phyloP scores from a whole-genome alignment of 1,140 invertebrate species.

The Magallana angulata region DNA sequence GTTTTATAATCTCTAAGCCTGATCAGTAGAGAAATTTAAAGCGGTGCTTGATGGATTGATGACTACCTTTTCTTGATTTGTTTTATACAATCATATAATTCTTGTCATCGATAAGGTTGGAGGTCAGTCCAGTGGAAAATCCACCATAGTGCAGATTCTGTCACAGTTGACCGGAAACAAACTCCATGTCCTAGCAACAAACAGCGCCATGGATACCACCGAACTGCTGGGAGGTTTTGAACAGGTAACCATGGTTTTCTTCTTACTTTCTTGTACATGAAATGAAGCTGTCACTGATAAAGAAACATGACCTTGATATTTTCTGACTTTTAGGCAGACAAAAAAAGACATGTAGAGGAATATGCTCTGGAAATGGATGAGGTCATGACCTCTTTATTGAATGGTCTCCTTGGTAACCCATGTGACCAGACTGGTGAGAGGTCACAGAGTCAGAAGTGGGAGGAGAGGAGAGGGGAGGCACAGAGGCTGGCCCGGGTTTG shows the following conservation, averaged over 20 bases:
- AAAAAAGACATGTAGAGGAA: constrained; percentile 86
- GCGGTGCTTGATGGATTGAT: no score
- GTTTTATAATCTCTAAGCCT: no score
- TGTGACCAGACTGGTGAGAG: neutral
- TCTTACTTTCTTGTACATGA: neutral
- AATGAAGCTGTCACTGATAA: no score
- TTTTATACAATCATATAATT: no score
- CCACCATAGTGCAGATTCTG: constrained; percentile 87
- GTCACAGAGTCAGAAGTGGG: neutral
- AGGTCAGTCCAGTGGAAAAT: constrained; percentile 89
- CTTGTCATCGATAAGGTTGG: constrained; percentile 84
- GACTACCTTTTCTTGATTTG: no score
- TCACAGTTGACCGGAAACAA: constrained; percentile 86
- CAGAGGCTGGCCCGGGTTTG: neutral
- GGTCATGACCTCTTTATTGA: constrained; percentile 48
- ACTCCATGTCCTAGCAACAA: constrained; percentile 90
- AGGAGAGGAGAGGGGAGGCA: neutral
- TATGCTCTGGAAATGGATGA: constrained; percentile 74
- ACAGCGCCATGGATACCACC: constrained; percentile 95
- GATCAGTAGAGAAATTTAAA: no score
- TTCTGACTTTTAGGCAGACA: constrained; percentile 83
- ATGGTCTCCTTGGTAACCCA: constrained; percentile 28
- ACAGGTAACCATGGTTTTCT: constrained; percentile 85
- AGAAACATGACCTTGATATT: no score
- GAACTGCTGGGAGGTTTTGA: constrained; percentile 97